Evolutionary conservation across 2,888 invertebrate genomes (phyloP).

Genomic region (Antitype chi): DNA sequence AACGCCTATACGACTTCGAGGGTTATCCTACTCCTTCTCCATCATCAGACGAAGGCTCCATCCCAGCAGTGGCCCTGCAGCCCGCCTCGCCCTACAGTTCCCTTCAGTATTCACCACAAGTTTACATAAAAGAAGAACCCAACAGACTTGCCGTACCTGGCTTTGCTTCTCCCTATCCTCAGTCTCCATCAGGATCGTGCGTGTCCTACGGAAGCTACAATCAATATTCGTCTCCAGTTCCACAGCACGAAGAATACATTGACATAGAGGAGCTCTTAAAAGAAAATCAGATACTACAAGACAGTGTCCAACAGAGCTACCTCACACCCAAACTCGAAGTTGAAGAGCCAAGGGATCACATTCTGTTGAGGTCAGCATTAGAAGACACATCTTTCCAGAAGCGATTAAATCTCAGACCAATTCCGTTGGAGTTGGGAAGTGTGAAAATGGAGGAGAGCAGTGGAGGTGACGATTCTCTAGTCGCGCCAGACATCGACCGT

Average conservation of each 20-base stretch:
- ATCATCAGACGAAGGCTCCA: conserved; percentile 89
- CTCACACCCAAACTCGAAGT: conserved; percentile 90
- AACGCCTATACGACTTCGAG: conserved; percentile 88
- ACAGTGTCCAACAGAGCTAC: conserved; percentile 83
- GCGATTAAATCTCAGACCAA: conserved; percentile 95
- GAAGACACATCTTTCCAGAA: conserved; percentile 96
- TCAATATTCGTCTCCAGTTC: conserved; percentile 89
- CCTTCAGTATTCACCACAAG: conserved; percentile 76
- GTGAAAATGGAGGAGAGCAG: conserved; percentile 93
- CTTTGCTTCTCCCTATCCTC: conserved; percentile 88
- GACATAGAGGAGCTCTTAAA: conserved; percentile 91
- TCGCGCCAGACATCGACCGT: conserved; percentile 95
- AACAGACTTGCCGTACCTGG: conserved; percentile 88
- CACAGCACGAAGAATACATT: conserved; percentile 91
- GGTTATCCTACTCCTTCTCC: conserved; percentile 88
- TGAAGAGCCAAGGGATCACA: conserved; percentile 92
- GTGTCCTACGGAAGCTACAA: conserved; percentile 90
- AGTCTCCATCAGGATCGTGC: conserved; percentile 91
- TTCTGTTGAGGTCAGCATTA: conserved; percentile 94
- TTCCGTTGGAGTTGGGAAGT: conserved; percentile 92
- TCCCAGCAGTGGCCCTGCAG: conserved; percentile 90
- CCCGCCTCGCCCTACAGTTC: conserved; percentile 90
- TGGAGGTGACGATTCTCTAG: conserved; percentile 90
- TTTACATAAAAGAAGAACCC: conserved; percentile 89
- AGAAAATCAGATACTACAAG: conserved; percentile 90